Evolutionary conservation across 2,888 invertebrate species (phyloP).

Genomic region (Slavum lentiscoides): DNA sequence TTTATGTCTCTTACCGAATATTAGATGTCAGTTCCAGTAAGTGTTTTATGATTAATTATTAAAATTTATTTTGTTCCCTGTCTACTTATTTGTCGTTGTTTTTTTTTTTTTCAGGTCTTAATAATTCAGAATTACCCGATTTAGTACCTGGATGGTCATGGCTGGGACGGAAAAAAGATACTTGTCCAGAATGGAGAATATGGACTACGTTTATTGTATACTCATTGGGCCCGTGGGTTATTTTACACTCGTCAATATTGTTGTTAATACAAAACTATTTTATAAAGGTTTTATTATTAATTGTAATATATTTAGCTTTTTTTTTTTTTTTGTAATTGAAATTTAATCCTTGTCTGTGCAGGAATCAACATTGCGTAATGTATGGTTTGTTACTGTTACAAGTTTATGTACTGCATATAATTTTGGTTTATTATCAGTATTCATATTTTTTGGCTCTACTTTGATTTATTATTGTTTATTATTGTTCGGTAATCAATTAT

Average conservation of each 20-base stretch:
- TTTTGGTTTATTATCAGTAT: conserved; percentile 30
- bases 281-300: conserved; percentile 57
- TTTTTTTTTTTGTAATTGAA: not conserved
- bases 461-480: conserved; percentile 47
- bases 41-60: not conserved
- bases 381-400: conserved; percentile 49
- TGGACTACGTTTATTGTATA: conserved; percentile 65
- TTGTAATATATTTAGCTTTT: not conserved
- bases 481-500: conserved; percentile 34
- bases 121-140: conserved; percentile 29
- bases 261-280: conserved; percentile 61
- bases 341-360: conserved; percentile 47
- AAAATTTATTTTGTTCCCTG: not conserved
- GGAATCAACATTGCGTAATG: conserved; percentile 42
- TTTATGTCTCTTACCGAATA: conserved; percentile 37
- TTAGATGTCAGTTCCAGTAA: conserved; percentile 35
- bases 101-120: conserved; percentile 23
- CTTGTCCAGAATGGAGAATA: conserved; percentile 74
- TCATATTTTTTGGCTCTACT: conserved; percentile 28
- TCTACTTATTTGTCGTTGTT: not conserved
- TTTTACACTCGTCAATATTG: conserved; percentile 64
- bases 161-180: conserved; percentile 67
- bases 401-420: conserved; percentile 40
- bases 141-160: conserved; percentile 54
- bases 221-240: conserved; percentile 64